These are phyloP conservation scores for Burhinus oedicnemus DNA, from an alignment of 2,113 vertebrate genomes.

Conservation along the genomic window DNA sequence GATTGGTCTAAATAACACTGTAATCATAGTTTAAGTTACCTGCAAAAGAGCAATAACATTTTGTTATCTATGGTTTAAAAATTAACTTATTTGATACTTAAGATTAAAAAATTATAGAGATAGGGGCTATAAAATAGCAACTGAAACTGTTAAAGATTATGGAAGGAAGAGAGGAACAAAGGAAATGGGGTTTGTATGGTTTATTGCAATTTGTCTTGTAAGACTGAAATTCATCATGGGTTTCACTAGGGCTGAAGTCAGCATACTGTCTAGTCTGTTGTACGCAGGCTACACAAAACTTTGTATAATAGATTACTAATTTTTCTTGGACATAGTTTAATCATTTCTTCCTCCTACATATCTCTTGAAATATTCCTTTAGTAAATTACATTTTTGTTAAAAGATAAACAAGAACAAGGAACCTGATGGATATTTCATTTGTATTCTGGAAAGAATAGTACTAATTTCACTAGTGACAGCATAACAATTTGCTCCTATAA, in stretches of 20 bases:
- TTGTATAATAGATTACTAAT: neutral
- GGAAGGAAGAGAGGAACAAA: neutral
- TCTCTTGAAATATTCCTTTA: neutral
- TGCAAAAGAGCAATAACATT: neutral
- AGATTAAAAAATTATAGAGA: neutral
- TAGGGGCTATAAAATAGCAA: neutral
- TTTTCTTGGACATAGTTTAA: neutral
- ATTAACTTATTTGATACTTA: neutral
- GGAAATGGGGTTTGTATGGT: neutral
- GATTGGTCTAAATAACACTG: neutral
- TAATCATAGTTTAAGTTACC: neutral
- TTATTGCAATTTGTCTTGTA: neutral
- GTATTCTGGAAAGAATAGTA: neutral
- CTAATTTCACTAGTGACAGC: neutral
- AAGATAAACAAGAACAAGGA: neutral
- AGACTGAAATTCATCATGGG: neutral
- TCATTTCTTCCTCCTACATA: neutral
- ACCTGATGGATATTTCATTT: conserved; percentile 10
- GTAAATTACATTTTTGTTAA: neutral
- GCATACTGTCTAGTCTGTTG: neutral
- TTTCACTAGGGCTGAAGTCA: neutral
- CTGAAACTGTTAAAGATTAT: neutral
- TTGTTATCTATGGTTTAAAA: neutral
- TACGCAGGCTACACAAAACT: neutral
- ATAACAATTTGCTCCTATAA: neutral